Evolutionary conservation across 2,113 vertebrate species (phyloP), one percentile per base, ranked within the genome.

Genomic region (Rhineura floridana): DNA sequence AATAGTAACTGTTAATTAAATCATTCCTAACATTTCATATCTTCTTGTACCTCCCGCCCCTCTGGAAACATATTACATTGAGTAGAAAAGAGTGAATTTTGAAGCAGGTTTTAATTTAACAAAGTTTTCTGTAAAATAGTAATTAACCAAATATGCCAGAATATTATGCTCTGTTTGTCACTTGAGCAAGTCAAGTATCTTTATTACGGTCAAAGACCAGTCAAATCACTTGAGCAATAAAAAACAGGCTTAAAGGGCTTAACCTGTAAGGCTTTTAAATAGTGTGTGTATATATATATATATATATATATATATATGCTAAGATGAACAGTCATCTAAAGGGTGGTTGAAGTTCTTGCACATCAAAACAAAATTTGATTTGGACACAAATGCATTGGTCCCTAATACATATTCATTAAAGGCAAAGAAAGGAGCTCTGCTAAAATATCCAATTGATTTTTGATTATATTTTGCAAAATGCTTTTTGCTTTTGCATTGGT

Each of bases 1-100:
- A 89, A 80, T 8, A 94, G 88, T 84, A 88, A 36, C 81, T 87
- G 90, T 62, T 95, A 95, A 95, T 94, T 95, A 90, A 93, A 95
- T 89, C 91, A 94, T 94, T 94, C 86, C 94, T 76, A 70, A 7
- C 4, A 87, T 78, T 89, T 89, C 42, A 87, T 89, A 15, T 89
- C 89, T 88, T 91, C 3, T 44, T 86, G 42, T 63, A n/a, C 21
- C 3, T 85, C 85, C 15, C n/a, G 93, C 90, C 87, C 69, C 78
- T 90, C 3, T 1, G 86, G 87, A 93, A 93, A 83, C 79, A 77
- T 46, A n/a, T 85, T 65, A 0, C 36, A 6, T 72, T 83, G 39
- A 52, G n/a, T 63, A 83, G 52, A 69, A 85, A 75, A 13, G 4
- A 2, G 1, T 90, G 84, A 10, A 39, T 73, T 87, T 91, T 83